A percentile compares a stretch with the other conserved stretches of the same genome.
Conservation (phyloP, 1,140 invertebrate genomes). For the Lasioglossum baleicum region DNA sequence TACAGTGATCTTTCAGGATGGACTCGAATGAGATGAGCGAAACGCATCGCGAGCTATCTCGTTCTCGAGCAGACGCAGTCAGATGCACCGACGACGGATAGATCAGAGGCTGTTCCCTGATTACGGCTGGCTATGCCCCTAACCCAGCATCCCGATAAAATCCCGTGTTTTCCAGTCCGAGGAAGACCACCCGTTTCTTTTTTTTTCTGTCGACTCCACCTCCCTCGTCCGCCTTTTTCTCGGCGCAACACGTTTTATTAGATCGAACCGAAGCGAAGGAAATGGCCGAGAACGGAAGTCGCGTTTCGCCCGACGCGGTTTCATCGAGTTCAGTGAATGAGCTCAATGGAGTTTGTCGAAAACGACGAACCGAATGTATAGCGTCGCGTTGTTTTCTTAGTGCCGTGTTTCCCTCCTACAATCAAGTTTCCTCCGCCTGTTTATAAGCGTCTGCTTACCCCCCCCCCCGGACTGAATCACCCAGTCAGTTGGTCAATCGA, state of each 20-base stretch:
- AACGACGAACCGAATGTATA: not conserved
- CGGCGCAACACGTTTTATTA: constrained; percentile 29
- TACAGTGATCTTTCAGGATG: constrained; percentile 56
- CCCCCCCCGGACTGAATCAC: too few species aligned
- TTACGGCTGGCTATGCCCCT: constrained; percentile 17
- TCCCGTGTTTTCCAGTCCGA: not conserved
- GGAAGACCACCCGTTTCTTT: not conserved
- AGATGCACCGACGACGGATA: constrained; percentile 51
- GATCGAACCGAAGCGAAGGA: constrained; percentile 21
- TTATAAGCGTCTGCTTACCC: too few species aligned
- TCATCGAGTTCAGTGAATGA: not conserved
- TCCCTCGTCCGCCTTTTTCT: not conserved
- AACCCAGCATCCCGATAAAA: not conserved
- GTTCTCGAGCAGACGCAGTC: constrained; percentile 29
- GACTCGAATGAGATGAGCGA: constrained; percentile 55
- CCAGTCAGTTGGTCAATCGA: too few species aligned
- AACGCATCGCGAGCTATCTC: constrained; percentile 31
- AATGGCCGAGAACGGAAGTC: constrained; percentile 1
- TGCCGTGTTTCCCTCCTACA: not conserved
- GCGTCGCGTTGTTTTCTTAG: not conserved
- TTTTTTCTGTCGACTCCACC: not conserved
- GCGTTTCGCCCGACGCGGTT: not conserved
- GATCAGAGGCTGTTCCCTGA: constrained; percentile 48
- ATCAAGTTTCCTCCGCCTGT: too few species aligned
- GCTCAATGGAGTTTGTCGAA: constrained; percentile 11